phyloP scores from a whole-genome alignment of 2,888 invertebrate species.

The Drosophila mulleri region DNA sequence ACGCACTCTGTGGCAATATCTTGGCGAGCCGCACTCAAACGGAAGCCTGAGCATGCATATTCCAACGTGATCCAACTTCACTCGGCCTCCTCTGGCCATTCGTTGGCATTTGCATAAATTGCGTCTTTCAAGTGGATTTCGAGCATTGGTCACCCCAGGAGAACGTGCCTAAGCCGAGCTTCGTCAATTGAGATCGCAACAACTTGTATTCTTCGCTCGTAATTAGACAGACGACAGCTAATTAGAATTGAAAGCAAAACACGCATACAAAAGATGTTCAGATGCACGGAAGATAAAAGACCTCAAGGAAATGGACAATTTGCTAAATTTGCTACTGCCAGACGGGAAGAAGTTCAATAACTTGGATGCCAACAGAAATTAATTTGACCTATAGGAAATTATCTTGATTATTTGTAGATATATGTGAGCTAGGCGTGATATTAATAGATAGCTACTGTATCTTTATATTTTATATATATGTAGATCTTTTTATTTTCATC shows the following conservation, averaged over 20 bases:
- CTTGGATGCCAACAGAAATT: background rate
- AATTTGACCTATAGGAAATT: background rate
- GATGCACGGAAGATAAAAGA: conserved; percentile 12
- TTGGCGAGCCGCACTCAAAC: conserved; percentile 38
- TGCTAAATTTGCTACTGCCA: conserved; percentile 7
- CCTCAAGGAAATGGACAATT: conserved; percentile 49
- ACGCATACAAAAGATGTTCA: conserved; percentile 18
- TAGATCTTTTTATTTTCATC: background rate
- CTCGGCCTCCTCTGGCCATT: conserved; percentile 2
- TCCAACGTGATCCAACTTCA: conserved; percentile 31
- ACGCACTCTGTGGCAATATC: conserved; percentile 16
- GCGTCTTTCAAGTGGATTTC: conserved; percentile 58
- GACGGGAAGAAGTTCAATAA: conserved; percentile 20
- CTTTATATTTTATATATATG: background rate
- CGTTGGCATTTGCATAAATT: conserved; percentile 72
- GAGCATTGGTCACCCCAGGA: conserved; percentile 29
- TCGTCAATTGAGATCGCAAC: conserved; percentile 32
- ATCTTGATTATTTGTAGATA: too few relatives aligned
- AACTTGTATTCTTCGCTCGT: conserved; percentile 19
- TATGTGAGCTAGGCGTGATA: background rate
- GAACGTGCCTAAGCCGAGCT: conserved; percentile 44
- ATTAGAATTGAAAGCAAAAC: conserved; percentile 47
- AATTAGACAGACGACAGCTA: conserved; percentile 40
- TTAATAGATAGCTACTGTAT: background rate
- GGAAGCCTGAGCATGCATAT: conserved; percentile 58